Conservation (phyloP, 2,888 invertebrate genomes). For the Hemicrepidius hirtus region DNA sequence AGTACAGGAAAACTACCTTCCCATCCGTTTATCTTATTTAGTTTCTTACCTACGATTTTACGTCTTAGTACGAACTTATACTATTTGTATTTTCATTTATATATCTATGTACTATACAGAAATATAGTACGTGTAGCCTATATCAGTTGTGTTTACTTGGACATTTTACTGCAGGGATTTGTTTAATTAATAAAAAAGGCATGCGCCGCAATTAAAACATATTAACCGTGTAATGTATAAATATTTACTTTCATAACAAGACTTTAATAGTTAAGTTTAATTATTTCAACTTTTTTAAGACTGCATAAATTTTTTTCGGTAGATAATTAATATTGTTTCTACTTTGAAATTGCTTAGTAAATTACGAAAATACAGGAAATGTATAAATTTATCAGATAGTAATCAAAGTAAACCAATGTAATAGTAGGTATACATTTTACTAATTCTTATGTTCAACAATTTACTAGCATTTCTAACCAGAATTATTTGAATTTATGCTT, state of each 20-base stretch:
- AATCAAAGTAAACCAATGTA: constrained; percentile 15
- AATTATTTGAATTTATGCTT: constrained; percentile 46
- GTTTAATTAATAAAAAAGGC: constrained; percentile 27
- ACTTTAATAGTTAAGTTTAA: background rate
- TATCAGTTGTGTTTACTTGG: background rate
- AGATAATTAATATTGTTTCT: background rate
- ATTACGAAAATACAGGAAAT: background rate
- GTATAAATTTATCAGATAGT: constrained; percentile 17
- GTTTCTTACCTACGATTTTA: no score
- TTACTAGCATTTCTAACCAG: constrained; percentile 40
- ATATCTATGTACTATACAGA: no score
- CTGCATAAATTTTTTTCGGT: background rate
- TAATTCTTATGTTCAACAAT: constrained; percentile 33
- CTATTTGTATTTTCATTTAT: no score
- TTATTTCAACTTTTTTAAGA: background rate
- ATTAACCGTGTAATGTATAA: constrained; percentile 27
- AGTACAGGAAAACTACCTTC: no score
- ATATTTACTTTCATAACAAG: constrained; percentile 3
- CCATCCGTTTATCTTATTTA: no score
- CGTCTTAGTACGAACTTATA: no score
- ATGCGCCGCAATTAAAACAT: constrained; percentile 26
- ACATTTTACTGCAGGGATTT: background rate
- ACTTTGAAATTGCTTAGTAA: background rate
- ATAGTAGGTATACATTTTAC: constrained; percentile 14
- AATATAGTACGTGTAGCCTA: no score